A percentile compares a stretch with the other conserved stretches of the same genome.
Evolutionary conservation across 2,113 vertebrate species (phyloP).

Genomic region (Coryphaenoides rupestris): DNA sequence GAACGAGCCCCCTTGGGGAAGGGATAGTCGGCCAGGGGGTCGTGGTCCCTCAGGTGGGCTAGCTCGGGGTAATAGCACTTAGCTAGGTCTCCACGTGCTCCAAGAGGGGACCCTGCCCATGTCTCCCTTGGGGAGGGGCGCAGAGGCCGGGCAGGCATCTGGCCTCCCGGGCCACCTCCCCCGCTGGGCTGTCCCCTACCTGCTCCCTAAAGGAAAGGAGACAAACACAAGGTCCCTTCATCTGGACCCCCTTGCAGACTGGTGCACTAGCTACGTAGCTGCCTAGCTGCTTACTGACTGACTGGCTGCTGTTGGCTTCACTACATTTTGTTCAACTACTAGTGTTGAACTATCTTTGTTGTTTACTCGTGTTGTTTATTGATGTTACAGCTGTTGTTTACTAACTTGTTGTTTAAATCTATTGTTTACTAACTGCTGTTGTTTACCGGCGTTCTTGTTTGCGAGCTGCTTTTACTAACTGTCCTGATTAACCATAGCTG

Average conservation of each 20-base stretch:
- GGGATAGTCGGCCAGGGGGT: slow-evolving; percentile 71
- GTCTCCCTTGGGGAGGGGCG: slow-evolving; percentile 68
- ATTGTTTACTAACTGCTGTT: no score
- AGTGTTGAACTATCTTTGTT: not conserved
- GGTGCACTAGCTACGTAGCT: not conserved
- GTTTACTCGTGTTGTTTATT: not conserved
- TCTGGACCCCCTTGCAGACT: slow-evolving; percentile 55
- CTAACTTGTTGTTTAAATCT: no score
- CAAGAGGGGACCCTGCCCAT: slow-evolving; percentile 70
- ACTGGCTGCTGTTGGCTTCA: not conserved
- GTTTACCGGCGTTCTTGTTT: no score
- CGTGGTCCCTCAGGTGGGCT: slow-evolving; percentile 67
- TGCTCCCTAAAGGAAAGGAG: slow-evolving; percentile 74
- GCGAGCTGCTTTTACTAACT: no score
- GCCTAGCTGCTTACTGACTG: no score
- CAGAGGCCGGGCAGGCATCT: slow-evolving; percentile 57
- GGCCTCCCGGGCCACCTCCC: slow-evolving; percentile 63
- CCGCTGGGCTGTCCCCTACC: slow-evolving; percentile 69
- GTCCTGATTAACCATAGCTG: no score
- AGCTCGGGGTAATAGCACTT: slow-evolving; percentile 77
- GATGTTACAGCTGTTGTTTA: no score
- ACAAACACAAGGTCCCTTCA: slow-evolving; percentile 65
- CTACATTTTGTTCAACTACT: not conserved
- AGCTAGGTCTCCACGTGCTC: slow-evolving; percentile 75
- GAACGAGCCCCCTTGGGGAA: slow-evolving; percentile 71